Evolutionary conservation across 1,140 invertebrate genomes (phyloP), one percentile per base, ranked within the genome.

Genomic region (Cydia pomonella): DNA sequence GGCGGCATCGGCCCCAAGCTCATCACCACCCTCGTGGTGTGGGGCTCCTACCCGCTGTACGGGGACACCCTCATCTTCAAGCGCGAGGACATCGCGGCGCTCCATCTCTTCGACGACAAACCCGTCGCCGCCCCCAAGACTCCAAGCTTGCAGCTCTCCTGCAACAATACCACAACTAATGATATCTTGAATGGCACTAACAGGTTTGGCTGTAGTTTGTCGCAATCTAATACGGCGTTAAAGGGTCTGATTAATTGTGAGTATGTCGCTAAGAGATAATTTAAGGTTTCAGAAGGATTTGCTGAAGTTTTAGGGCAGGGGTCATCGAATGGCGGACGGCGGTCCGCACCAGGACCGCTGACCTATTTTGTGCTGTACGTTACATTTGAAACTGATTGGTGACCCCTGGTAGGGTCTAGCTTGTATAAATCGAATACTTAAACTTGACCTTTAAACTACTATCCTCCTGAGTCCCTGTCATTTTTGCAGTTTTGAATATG

Each of bases 1-100:
- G 95, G 96, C 29, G 97, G 97, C 3, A 95, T 97, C 73, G 95
- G 97, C 0, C 96, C 97, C 53, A 97, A 96, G 82, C 85, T 97
- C 2, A 93, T 97, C 12, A 96, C 96, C 13, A 94, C 97, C 0
- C 62, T 95, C 1, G 85, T 96, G 4, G 94, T 97, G 3, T 95
- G 95, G 78, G 79, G 95, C 0, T 94, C 95, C 47, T 96, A 97
- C 83, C 95, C 96, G 66, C 97, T 96, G 0, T 95, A 94, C 94
- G 94, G 94, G 1, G 53, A 59, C 18, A 82, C 84, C 3, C 78
- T 94, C 25, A 94, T 95, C 41, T 95, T 94, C 90, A 80, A 86
- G 18, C 84, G 9, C 0, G 75, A 63, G 16, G 41, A 71, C 41
- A 21, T 75, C 25, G 10, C 4, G 16, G 41, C 10, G 1, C 71